A percentile compares a stretch with the other conserved stretches of the same genome.
Evolutionary conservation across 2,113 vertebrate genomes (phyloP).

Genomic region (Puntigrus tetrazona): DNA sequence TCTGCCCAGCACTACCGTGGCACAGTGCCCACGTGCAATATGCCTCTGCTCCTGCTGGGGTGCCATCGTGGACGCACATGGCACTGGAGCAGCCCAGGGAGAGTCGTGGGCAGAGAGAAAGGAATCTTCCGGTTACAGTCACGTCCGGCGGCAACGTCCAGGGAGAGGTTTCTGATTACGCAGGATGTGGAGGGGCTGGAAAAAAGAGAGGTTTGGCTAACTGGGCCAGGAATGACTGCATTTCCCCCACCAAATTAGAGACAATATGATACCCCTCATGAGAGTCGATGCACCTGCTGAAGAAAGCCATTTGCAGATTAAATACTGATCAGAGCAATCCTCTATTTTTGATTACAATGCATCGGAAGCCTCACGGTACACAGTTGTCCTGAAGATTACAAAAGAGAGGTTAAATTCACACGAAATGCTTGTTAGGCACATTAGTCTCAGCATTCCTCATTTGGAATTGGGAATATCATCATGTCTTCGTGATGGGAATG

Average conservation of each 20-base stretch:
- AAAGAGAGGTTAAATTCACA: conserved; percentile 11
- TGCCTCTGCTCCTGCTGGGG: conserved; percentile 56
- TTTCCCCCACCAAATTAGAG: conserved; percentile 42
- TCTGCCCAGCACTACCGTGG: conserved; percentile 63
- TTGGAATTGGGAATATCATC: neutral
- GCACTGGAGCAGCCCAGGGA: conserved; percentile 41
- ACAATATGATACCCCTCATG: conserved; percentile 47
- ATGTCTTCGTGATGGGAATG: neutral
- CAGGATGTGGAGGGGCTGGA: conserved; percentile 25
- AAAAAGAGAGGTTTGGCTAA: conserved; percentile 44
- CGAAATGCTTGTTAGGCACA: conserved; percentile 3
- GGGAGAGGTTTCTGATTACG: conserved; percentile 52
- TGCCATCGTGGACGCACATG: conserved; percentile 34
- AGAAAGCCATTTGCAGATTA: conserved; percentile 45
- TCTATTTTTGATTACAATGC: conserved; percentile 41
- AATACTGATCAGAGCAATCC: conserved; percentile 41
- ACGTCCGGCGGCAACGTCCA: conserved; percentile 36
- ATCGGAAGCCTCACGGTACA: conserved; percentile 23
- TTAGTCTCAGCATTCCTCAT: neutral
- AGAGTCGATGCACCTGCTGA: conserved; percentile 38
- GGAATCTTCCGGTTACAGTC: conserved; percentile 47
- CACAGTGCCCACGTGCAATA: conserved; percentile 66
- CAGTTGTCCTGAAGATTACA: conserved; percentile 17
- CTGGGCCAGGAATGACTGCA: conserved; percentile 41
- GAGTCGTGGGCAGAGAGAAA: conserved; percentile 35